Evolutionary conservation across 2,888 invertebrate species (phyloP).

Genomic region (Philereme transversata): DNA sequence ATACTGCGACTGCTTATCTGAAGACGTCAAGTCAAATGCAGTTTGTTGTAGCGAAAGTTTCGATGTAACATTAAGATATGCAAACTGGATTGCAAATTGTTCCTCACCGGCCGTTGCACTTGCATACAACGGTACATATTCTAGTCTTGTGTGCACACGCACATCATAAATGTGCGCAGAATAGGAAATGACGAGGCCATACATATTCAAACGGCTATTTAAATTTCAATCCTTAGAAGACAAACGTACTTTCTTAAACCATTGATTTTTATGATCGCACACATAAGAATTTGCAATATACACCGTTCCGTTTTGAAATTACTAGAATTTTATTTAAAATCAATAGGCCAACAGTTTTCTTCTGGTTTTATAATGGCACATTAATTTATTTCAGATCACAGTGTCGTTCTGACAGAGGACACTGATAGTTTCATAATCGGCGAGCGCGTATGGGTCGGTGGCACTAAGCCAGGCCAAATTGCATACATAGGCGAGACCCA

Average conservation of each 20-base stretch:
- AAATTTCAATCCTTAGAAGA: conserved; percentile 48
- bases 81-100: conserved; percentile 66
- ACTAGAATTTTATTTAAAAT: neutral
- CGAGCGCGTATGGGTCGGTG: conserved; percentile 96
- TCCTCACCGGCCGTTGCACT: conserved; percentile 69
- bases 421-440: conserved; percentile 98
- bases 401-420: conserved; percentile 92
- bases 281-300: neutral
- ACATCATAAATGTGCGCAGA: conserved; percentile 59
- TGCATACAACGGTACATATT: conserved; percentile 68
- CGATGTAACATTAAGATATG: conserved; percentile 63
- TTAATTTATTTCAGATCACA: conserved; percentile 87
- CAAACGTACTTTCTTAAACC: conserved; percentile 46
- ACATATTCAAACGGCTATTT: conserved; percentile 61
- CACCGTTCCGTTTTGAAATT: neutral
- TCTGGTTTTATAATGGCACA: conserved; percentile 3
- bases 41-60: conserved; percentile 76
- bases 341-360: neutral
- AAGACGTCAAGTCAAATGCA: conserved; percentile 74
- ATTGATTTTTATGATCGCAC: conserved; percentile 3
- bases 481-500: conserved; percentile 97
- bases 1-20: conserved; percentile 27
- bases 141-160: conserved; percentile 61
- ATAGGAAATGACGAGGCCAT: conserved; percentile 59
- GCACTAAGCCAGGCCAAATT: conserved; percentile 95